Evolutionary conservation across 2,797 vertebrate species (phyloP).

Genomic region (Knipowitschia caucasica): DNA sequence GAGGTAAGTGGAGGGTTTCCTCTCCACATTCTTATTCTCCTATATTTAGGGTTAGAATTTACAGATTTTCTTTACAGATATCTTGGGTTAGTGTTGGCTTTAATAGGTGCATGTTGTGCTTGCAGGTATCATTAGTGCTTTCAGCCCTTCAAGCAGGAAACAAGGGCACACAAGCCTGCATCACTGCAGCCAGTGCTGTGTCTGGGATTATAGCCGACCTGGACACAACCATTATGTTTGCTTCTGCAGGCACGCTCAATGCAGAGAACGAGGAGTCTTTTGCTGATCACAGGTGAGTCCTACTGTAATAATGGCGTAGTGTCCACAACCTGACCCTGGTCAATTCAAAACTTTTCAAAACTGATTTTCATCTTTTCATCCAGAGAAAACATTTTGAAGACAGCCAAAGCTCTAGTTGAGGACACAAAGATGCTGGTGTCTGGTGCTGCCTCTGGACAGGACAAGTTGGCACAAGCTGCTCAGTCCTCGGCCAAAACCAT

Average conservation of each 20-base stretch:
- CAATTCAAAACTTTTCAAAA: conserved; percentile 7
- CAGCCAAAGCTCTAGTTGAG: conserved; percentile 83
- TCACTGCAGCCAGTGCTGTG: conserved; percentile 92
- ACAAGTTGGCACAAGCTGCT: conserved; percentile 94
- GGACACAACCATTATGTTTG: conserved; percentile 99
- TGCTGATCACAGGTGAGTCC: conserved; percentile 91
- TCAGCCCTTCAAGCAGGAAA: conserved; percentile 97
- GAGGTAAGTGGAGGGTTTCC: too few relatives aligned
- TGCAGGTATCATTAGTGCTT: conserved; percentile 92
- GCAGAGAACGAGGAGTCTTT: conserved; percentile 96
- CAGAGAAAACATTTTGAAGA: conserved; percentile 98
- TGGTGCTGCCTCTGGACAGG: conserved; percentile 90
- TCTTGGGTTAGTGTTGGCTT: conserved; percentile 16
- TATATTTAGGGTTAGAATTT: not conserved
- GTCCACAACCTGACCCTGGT: conserved; percentile 15
- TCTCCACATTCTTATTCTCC: too few relatives aligned
- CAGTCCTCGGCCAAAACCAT: conserved; percentile 97
- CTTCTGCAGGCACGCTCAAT: conserved; percentile 93
- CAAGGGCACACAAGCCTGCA: conserved; percentile 97
- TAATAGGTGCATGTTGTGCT: conserved; percentile 14
- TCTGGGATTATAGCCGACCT: conserved; percentile 97
- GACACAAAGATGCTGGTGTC: conserved; percentile 82
- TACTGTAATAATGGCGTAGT: not conserved
- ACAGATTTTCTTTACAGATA: not conserved
- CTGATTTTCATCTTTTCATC: conserved; percentile 12